Conservation (phyloP, 2,888 invertebrate species). For the Ennomos erosarius region DNA sequence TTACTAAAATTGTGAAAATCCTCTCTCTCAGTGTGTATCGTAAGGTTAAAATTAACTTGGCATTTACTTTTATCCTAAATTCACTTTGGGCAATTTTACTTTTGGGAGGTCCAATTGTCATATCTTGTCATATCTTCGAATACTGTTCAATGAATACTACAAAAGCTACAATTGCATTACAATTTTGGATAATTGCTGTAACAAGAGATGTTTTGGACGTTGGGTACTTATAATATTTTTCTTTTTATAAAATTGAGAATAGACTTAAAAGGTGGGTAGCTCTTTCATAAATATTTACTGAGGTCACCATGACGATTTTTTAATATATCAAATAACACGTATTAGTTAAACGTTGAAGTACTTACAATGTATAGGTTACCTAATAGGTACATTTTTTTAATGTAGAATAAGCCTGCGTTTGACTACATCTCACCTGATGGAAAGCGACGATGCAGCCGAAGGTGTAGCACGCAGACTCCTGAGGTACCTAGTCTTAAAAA, state of each 20-base stretch:
- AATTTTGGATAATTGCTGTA: constrained; percentile 62
- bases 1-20: neutral
- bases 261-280: too few relatives aligned
- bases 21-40: neutral
- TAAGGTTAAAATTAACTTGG: constrained; percentile 1
- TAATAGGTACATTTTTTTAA: too few relatives aligned
- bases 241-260: neutral
- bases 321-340: too few relatives aligned
- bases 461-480: too few relatives aligned
- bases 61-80: neutral
- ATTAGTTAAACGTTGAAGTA: too few relatives aligned
- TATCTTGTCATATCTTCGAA: constrained; percentile 71
- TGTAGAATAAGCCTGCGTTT: too few relatives aligned
- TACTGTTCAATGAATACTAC: constrained; percentile 67
- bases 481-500: too few relatives aligned
- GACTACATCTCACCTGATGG: too few relatives aligned
- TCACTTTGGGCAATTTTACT: constrained; percentile 17
- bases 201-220: constrained; percentile 58
- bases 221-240: constrained; percentile 24
- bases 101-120: constrained; percentile 73
- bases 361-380: too few relatives aligned
- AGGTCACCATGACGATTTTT: too few relatives aligned
- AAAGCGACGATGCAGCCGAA: too few relatives aligned
- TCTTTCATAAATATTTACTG: too few relatives aligned
- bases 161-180: constrained; percentile 70